Evolutionary conservation across 92 coral and sea anemone genomes (phyloP), one percentile per base, ranked within the genome.

Genomic region (Palythoa grandis): DNA sequence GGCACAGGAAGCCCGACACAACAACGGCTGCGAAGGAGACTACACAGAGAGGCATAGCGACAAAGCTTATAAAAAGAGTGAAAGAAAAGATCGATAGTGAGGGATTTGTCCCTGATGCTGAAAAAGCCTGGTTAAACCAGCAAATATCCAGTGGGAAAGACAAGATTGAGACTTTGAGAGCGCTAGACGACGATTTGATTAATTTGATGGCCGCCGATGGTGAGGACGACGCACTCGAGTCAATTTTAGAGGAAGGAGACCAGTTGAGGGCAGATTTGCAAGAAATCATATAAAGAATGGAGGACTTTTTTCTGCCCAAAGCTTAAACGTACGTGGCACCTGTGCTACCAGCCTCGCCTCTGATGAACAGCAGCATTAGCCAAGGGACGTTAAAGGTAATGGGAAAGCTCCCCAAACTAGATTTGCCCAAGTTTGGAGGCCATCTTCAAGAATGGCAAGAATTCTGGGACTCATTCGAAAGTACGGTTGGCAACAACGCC

Each of bases 391-490:
- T 14, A 17, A 73, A 22, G 14, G 87, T 82, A 5, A 25, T 67
- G 35, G 94, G 87, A 5, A 83, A 58, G 61, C 66, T 92, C 25
- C 95, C 92, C 4, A 86, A 92, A 60, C 58, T 92, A 8, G 91
- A 92, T 24, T 78, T 89, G 24, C 76, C 63, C 74, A 91, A 75
- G 73, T 91, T 89, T 57, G 66, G 83, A 40, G 92, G 90, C 19
- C 77, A 65, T 54, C 11, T 89, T 19, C 89, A 85, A 20, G 90
- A 92, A 50, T 92, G 91, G 89, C 95, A 89, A 76, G 50, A 89
- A 74, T 92, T 92, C 82, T 89, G 91, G 92, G 95, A 92, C 87
- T 83, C 87, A 1, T 89, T 61, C 2, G 71, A 79, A 40, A 90
- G 90, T 65, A 23, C 91, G 7, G 78, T 92, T 61, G 52, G 88